A percentile compares a stretch with the other conserved stretches of the same genome.
These are phyloP conservation scores for Cataglyphis hispanica DNA, from an alignment of 1,140 invertebrate species.

Conservation along the genomic window DNA sequence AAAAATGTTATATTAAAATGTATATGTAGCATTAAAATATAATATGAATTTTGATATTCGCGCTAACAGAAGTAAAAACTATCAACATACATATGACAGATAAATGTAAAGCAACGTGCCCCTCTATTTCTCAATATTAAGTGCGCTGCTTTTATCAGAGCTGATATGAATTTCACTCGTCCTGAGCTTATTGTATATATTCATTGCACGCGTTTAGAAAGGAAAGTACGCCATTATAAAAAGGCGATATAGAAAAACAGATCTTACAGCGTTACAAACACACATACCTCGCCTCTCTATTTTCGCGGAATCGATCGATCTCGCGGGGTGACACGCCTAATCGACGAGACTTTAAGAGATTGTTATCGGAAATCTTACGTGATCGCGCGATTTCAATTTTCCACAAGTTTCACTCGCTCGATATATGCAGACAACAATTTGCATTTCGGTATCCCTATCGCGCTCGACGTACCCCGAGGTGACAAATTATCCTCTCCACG, in stretches of 20 bases:
- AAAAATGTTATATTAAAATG: neutral
- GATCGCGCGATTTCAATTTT: constrained; percentile 61
- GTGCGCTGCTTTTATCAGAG: no score
- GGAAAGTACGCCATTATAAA: neutral
- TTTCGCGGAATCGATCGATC: constrained; percentile 47
- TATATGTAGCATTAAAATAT: neutral
- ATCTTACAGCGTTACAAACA: neutral
- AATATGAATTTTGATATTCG: neutral
- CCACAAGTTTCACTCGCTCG: constrained; percentile 59
- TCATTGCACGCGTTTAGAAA: neutral
- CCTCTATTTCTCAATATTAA: no score
- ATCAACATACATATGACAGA: no score
- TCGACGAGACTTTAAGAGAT: constrained; percentile 1
- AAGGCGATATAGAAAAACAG: neutral
- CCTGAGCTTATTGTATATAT: no score
- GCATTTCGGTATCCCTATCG: constrained; percentile 77
- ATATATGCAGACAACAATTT: constrained; percentile 73
- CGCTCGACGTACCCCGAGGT: constrained; percentile 71
- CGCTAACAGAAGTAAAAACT: no score
- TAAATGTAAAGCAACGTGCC: no score
- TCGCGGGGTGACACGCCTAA: neutral
- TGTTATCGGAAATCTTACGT: constrained; percentile 24
- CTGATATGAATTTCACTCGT: no score
- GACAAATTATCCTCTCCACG: constrained; percentile 78
- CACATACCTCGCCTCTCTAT: neutral